These are phyloP conservation scores for Sminthurinus aureus DNA, from an alignment of 2,888 invertebrate species.

Conservation along the genomic window DNA sequence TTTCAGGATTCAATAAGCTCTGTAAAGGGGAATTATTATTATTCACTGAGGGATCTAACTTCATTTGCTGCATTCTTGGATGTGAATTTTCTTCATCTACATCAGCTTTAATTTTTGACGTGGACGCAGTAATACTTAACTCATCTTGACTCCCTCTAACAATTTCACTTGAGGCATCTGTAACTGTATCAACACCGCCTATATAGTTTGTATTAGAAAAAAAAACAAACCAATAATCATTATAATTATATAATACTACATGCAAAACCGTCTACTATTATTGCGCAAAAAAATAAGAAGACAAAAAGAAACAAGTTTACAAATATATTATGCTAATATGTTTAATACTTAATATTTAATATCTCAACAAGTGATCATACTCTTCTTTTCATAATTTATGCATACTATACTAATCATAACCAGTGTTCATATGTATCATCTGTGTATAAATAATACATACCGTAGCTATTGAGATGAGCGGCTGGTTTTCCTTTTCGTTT, in stretches of 20 bases:
- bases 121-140: conserved; percentile 12
- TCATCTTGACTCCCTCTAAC: conserved; percentile 6
- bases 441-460: too few species aligned
- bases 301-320: background rate
- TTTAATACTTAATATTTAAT: background rate
- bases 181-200: background rate
- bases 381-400: too few species aligned
- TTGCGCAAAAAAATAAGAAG: background rate
- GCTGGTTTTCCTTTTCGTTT: conserved; percentile 54
- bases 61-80: conserved; percentile 37
- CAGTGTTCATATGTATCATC: background rate
- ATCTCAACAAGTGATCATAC: too few species aligned
- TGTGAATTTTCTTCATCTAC: conserved; percentile 54
- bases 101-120: conserved; percentile 12
- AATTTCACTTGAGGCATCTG: conserved; percentile 10
- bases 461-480: conserved; percentile 15
- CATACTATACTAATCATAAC: background rate
- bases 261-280: background rate
- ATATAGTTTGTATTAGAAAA: background rate
- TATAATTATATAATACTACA: background rate
- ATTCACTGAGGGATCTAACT: conserved; percentile 1
- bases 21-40: conserved; percentile 53
- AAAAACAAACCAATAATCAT: background rate
- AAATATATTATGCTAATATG: background rate
- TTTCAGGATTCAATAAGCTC: conserved; percentile 56